A percentile compares a stretch with the other conserved stretches of the same genome.
Conservation (phyloP, 64 coral and sea anemone genomes). For the Astreopora myriophthalma region DNA sequence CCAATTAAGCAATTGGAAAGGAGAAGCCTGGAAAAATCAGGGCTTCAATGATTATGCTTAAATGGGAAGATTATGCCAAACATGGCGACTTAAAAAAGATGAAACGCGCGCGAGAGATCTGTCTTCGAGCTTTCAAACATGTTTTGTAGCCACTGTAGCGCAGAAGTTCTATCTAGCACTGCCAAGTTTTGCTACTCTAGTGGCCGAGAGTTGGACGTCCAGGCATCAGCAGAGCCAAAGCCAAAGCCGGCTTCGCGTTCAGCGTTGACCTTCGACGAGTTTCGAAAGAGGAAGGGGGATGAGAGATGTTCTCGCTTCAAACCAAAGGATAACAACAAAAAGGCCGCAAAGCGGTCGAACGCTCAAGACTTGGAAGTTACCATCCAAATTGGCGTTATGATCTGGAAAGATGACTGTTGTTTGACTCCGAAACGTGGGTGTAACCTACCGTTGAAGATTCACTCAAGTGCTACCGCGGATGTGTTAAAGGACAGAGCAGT, state of each 20-base stretch:
- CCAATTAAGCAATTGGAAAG: too few relatives aligned
- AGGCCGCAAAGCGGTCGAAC: slow-evolving; percentile 24
- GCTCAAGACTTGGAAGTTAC: slow-evolving; percentile 1
- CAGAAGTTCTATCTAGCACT: neutral
- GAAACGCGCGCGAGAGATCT: neutral
- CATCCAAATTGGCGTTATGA: slow-evolving; percentile 44
- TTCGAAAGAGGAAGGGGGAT: slow-evolving; percentile 3
- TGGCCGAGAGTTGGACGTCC: neutral
- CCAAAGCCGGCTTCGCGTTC: slow-evolving; percentile 7
- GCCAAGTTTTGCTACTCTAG: slow-evolving; percentile 18
- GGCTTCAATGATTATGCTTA: too few relatives aligned
- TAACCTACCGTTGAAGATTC: slow-evolving; percentile 40
- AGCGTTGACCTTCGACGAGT: slow-evolving; percentile 7
- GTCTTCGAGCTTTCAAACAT: neutral
- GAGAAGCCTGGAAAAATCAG: too few relatives aligned
- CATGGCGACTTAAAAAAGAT: neutral
- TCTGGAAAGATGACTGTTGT: slow-evolving; percentile 46
- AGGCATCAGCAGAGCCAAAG: neutral
- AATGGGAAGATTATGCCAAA: too few relatives aligned
- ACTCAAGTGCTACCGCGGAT: slow-evolving; percentile 25
- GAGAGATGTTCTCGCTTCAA: neutral
- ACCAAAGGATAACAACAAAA: neutral
- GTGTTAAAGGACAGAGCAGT: neutral
- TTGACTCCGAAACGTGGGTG: slow-evolving; percentile 46
- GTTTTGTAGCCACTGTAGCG: neutral